Conservation (phyloP, 2,113 vertebrate species). For the Stegostoma tigrinum region DNA sequence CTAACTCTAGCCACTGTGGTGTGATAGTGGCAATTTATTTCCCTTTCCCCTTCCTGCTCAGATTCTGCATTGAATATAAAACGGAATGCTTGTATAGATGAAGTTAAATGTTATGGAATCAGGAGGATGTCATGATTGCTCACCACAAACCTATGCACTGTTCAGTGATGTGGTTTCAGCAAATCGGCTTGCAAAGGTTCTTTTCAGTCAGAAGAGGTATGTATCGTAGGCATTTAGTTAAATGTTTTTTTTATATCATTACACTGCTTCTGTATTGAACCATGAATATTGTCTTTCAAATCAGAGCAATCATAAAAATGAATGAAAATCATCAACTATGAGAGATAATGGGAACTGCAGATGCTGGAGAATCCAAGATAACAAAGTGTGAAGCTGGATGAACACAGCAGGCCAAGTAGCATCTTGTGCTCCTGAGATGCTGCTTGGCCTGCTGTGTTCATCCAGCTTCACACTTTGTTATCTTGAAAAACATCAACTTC, state of each 20-base stretch:
- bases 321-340: neutral
- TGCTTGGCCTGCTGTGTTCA: no score
- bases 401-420: no score
- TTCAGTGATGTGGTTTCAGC: neutral
- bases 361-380: no score
- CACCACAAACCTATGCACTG: neutral
- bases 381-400: no score
- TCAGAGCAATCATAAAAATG: neutral
- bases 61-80: neutral
- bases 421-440: no score
- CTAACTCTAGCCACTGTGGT: neutral
- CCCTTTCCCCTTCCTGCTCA: neutral
- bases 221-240: neutral
- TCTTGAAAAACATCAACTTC: neutral
- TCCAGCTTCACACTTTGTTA: no score
- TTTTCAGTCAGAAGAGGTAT: neutral
- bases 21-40: neutral
- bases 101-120: neutral
- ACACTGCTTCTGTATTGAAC: neutral
- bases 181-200: neutral
- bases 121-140: neutral
- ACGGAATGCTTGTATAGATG: neutral
- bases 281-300: neutral
- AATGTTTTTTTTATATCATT: neutral
- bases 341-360: no score